phyloP scores from a whole-genome alignment of 2,888 invertebrate genomes.

The Cantharis flavilabris region DNA sequence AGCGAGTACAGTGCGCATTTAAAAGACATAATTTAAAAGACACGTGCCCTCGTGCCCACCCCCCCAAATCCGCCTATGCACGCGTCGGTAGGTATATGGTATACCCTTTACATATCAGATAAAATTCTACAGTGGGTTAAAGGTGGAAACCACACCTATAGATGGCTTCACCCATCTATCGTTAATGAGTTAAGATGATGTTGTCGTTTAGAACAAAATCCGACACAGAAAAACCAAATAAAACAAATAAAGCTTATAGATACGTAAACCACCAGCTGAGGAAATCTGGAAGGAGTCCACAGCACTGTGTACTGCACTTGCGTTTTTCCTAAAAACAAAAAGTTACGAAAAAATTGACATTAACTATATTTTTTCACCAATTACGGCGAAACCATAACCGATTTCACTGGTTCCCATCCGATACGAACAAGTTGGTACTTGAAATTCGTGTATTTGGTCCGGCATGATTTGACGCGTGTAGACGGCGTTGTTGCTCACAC shows the following conservation, averaged over 20 bases:
- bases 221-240: background rate
- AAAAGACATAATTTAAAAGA: too few species aligned
- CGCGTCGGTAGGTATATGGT: too few species aligned
- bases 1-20: too few species aligned
- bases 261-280: slow-evolving; percentile 63
- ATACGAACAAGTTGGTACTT: slow-evolving; percentile 94
- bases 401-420: slow-evolving; percentile 90
- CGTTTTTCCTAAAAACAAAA: slow-evolving; percentile 61
- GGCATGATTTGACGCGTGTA: slow-evolving; percentile 56
- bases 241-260: background rate
- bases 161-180: too few species aligned
- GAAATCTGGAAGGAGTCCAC: slow-evolving; percentile 77
- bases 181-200: too few species aligned
- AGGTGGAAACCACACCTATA: too few species aligned
- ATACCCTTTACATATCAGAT: too few species aligned
- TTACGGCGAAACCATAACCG: slow-evolving; percentile 82
- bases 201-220: background rate
- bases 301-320: slow-evolving; percentile 72
- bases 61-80: too few species aligned
- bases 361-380: slow-evolving; percentile 61
- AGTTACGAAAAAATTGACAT: background rate
- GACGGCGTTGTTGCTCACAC: slow-evolving; percentile 47
- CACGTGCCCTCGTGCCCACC: too few species aligned
- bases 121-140: too few species aligned
- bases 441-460: slow-evolving; percentile 70